Evolutionary conservation across 2,113 vertebrate genomes (phyloP), one percentile per base, ranked within the genome.

Genomic region (Salvelinus alpinus): DNA sequence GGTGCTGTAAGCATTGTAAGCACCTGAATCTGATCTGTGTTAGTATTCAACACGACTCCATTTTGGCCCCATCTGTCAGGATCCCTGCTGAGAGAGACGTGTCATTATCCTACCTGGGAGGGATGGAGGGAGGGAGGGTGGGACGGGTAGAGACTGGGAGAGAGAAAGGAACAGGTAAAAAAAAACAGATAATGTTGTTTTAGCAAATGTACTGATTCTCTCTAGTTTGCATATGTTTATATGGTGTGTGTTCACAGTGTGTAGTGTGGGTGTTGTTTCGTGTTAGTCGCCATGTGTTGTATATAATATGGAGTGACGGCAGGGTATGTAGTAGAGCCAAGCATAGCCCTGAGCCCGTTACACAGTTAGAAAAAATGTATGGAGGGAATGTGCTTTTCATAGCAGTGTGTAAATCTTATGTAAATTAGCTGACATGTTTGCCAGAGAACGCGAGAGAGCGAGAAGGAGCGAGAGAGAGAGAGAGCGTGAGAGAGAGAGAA

Each of bases 11-110:
- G 18, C 7, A n/a, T 29, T 48, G 60, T 34, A 12, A 16, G n/a
- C 4, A 24, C 34, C 60, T 48, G 59, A 48, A 13, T 47, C 60
- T 74, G 24, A 64, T 44, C 31, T 20, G 72, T 74, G 31, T n/a
- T 9, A 24, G 20, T 6, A n/a, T 62, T 29, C 62, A 64, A 38
- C 62, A 80, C 51, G 2, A 24, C 78, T 86, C 90, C 88, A 89
- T 87, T 11, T 86, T 91, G 90, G 86, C 85, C 74, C 74, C 74
- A 85, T 90, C 87, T 90, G 88, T 85, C 76, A 83, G 79, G 72
- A 84, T 79, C 82, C 86, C 85, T 84, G 84, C 84, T 82, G 84
- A 38, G 86, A 75, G 75, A 68, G 22, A 54, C 80, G 7, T 62
- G 59, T 11, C 29, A 60, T 16, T 70, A 83, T 87, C 88, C 82